Percentiles rank a stretch among this genome's conserved stretches.
Evolutionary conservation across 2,113 vertebrate genomes (phyloP).

Genomic region (Onychorhynchus coronatus): DNA sequence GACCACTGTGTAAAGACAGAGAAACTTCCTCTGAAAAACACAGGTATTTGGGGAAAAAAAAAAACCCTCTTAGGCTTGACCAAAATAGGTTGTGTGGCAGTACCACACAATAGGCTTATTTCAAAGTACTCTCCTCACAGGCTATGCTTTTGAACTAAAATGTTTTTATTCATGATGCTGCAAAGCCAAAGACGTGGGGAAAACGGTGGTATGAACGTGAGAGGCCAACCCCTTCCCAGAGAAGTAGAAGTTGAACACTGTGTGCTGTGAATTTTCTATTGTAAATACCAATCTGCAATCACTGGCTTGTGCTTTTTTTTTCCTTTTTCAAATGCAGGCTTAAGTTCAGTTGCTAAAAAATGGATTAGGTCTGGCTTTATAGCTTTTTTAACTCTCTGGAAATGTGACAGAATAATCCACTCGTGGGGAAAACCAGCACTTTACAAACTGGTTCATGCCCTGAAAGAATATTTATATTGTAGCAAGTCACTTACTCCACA

Average conservation of each 20-base stretch:
- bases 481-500: background rate
- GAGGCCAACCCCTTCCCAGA: background rate
- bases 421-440: background rate
- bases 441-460: background rate
- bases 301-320: background rate
- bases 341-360: background rate
- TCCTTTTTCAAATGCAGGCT: background rate
- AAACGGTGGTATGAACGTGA: background rate
- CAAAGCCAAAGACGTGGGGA: background rate
- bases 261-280: background rate
- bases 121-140: background rate
- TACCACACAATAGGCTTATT: background rate
- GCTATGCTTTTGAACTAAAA: background rate
- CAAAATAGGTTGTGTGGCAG: background rate
- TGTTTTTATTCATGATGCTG: background rate
- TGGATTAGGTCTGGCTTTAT: background rate
- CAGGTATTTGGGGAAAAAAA: background rate
- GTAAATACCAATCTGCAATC: background rate
- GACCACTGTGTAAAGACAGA: background rate
- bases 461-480: background rate
- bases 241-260: background rate
- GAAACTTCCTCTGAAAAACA: background rate
- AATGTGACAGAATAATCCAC: background rate
- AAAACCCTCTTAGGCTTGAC: background rate
- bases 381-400: background rate